Evolutionary conservation across 2,113 vertebrate genomes (phyloP), one percentile per base, ranked within the genome.

Genomic region (Echinops telfairi): DNA sequence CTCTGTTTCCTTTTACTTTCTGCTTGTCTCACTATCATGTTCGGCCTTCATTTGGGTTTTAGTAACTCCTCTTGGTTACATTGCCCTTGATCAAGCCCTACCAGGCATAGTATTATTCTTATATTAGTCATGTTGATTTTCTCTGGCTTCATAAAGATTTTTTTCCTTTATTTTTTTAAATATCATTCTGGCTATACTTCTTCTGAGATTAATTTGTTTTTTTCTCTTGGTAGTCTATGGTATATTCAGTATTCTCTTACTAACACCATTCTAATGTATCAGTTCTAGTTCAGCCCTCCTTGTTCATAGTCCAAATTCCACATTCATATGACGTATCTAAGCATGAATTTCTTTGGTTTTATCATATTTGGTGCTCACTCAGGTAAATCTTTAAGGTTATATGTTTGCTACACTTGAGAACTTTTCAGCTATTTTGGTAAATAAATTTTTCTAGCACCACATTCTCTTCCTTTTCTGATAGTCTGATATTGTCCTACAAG

Each of bases 341-440:
- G 14, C 36, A 31, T 86, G 58, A 5, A 76, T 92, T 82, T 93
- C 79, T 92, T 82, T 83, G 60, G 47, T 53, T 53, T 53, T 93
- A 88, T 83, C n/a, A 47, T 78, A 33, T 88, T 83, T 27, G 4
- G 20, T 43, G 47, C 6, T 93, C 43, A 60, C 33, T 68, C 58
- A 36, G 29, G 78, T 84, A 36, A 86, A 86, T 58, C 79, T 86
- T 29, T 86, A 79, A 53, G 16, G 70, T 70, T 79, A 71, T 1
- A 9, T 86, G 3, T 86, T 79, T 80, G 38, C 8, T 33, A 70
- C 78, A 53, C 47, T 53, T 86, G 33, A 38, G 11, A 70, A 58
- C 43, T 47, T 79, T 78, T 79, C 53, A 85, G 43, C 22, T 57
- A 27, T 92, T 79, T 58, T 16, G 85, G 85, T 36, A 70, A 36